These are phyloP conservation scores for Puma concolor DNA, from an alignment of 2,113 vertebrate species.

Conservation along the genomic window DNA sequence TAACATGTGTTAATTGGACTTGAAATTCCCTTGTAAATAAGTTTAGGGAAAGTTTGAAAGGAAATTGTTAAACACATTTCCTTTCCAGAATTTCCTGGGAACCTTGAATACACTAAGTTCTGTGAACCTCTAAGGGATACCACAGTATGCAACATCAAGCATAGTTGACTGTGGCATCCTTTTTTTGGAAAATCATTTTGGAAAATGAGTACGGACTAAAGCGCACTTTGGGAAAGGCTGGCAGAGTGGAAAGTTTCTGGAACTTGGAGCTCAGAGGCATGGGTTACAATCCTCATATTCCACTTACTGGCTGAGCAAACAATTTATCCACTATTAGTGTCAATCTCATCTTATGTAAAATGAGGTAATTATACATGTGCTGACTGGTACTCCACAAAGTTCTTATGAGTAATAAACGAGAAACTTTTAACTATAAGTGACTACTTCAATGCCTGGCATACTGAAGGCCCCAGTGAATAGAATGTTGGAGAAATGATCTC, in stretches of 20 bases:
- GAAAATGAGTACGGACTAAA: background rate
- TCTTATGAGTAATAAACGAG: background rate
- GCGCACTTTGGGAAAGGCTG: background rate
- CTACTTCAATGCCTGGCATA: background rate
- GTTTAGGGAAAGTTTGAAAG: constrained; percentile 34
- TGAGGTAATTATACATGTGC: background rate
- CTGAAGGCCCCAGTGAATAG: background rate
- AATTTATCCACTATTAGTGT: background rate
- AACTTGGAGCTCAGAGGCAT: background rate
- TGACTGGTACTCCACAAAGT: background rate
- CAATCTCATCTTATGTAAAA: background rate
- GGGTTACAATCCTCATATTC: background rate
- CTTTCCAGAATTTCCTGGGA: constrained; percentile 10
- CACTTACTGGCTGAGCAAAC: background rate
- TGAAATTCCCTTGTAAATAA: background rate
- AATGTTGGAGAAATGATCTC: background rate
- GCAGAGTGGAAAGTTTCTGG: background rate
- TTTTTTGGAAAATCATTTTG: background rate
- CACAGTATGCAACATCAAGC: background rate
- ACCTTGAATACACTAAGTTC: background rate
- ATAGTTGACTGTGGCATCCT: background rate
- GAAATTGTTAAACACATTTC: background rate
- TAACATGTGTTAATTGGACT: background rate
- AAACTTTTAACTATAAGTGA: background rate
- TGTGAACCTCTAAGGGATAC: background rate